Evolutionary conservation across 2,113 vertebrate species (phyloP), one percentile per base, ranked within the genome.

Genomic region (Salvator merianae): DNA sequence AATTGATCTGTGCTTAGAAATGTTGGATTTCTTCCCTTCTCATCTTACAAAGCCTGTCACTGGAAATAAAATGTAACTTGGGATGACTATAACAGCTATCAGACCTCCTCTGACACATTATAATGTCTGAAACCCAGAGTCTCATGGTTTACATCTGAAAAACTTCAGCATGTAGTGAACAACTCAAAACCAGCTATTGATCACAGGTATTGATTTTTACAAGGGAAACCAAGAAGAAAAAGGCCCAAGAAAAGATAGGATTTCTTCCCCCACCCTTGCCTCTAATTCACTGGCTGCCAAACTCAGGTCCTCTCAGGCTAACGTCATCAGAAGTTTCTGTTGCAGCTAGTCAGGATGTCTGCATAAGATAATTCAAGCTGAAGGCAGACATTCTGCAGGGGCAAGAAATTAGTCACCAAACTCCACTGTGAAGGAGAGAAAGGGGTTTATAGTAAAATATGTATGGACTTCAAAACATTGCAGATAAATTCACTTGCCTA

Each of bases 171-270:
- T 85, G 93, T 88, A 93, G 91, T 0, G 94, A 95, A 96, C 95
- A 96, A 95, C 96, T 94, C 95, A 96, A 97, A 97, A 94, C 95
- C 96, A 93, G 91, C 92, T 94, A 97, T 97, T 87, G 97, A 98
- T 93, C 95, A 88, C 0, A 26, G 78, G 43, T 95, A 97, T 97
- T 94, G 97, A 98, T 97, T 96, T 93, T 92, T 70, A 87, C 84
- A 91, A 90, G 88, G 93, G 93, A 95, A 95, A 94, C 94, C 93
- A 96, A 94, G 95, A 93, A 26, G 82, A 85, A 93, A 95, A 90
- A 94, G 94, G 95, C 92, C 96, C 92, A 92, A 94, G 93, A 92
- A 95, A 94, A 94, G 95, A 95, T 95, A 96, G 93, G 94, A 93
- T 97, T 96, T 97, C 95, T 92, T 88, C 88, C 85, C 81, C 94